These are phyloP conservation scores for Leptestheria dahalacensis DNA, from an alignment of 1,140 invertebrate species.

Conservation along the genomic window DNA sequence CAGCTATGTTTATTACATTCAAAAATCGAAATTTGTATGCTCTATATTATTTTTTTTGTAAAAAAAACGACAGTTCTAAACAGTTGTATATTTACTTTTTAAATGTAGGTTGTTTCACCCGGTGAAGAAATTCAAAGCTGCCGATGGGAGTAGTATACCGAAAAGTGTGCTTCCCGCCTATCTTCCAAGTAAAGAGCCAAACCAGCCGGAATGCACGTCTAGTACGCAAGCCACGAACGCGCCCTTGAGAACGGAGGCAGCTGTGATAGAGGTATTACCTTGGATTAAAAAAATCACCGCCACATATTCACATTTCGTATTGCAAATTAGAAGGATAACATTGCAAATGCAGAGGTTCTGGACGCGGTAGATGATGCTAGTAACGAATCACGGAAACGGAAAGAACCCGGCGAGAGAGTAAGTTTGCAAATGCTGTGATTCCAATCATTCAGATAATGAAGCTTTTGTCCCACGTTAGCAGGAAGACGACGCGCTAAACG, in stretches of 20 bases:
- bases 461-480: neutral
- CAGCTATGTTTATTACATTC: too few species aligned
- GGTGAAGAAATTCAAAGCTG: constrained; percentile 58
- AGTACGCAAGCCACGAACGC: too few species aligned
- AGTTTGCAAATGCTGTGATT: constrained; percentile 8
- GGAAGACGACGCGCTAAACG: constrained; percentile 18
- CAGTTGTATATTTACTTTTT: constrained; percentile 5
- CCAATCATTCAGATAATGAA: constrained; percentile 15
- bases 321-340: neutral
- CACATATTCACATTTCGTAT: too few species aligned
- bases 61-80: constrained; percentile 10
- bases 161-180: too few species aligned
- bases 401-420: constrained; percentile 10
- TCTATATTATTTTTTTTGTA: too few species aligned
- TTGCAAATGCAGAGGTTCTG: neutral
- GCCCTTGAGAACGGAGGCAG: neutral
- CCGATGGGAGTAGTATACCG: constrained; percentile 16
- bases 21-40: too few species aligned
- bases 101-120: constrained; percentile 59
- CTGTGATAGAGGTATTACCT: neutral
- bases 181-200: neutral
- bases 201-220: neutral
- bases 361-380: neutral
- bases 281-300: neutral
- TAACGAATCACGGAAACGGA: constrained; percentile 4